A percentile compares a stretch with the other conserved stretches of the same genome.
These are phyloP conservation scores for Mormyrus lacerda DNA, from an alignment of 2,113 vertebrate genomes.

Conservation along the genomic window DNA sequence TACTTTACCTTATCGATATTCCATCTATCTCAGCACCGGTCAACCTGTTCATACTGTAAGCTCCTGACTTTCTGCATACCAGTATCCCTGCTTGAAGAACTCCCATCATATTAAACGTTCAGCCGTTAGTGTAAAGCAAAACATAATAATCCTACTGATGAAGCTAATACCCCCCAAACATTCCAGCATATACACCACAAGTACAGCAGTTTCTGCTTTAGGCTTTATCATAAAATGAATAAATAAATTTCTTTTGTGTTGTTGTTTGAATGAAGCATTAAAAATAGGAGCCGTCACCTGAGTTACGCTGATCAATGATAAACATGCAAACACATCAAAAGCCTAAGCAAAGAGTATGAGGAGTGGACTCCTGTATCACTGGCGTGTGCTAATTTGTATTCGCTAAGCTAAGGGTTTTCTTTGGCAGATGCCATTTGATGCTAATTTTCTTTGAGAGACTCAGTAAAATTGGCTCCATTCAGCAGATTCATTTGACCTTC, in stretches of 20 bases:
- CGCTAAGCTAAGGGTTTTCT: constrained; percentile 28
- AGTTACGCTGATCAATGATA: neutral
- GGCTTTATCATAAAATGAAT: neutral
- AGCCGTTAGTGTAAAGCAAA: neutral
- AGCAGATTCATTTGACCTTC: constrained; percentile 30
- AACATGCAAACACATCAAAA: neutral
- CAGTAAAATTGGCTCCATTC: constrained; percentile 29
- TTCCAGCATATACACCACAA: neutral
- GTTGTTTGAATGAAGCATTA: neutral
- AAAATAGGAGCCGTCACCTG: neutral
- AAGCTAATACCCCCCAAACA: neutral
- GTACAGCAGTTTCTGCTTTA: neutral
- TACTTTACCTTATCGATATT: neutral
- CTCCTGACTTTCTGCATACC: neutral
- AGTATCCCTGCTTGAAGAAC: neutral
- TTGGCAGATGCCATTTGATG: constrained; percentile 32
- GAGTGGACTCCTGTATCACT: neutral
- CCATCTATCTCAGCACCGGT: neutral
- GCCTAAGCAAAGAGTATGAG: neutral
- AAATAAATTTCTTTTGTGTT: neutral
- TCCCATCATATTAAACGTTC: neutral
- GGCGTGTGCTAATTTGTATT: constrained; percentile 30
- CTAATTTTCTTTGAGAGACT: constrained; percentile 19
- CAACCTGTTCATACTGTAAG: neutral
- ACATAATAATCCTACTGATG: neutral